Conservation (phyloP, 2,113 vertebrate genomes). For the Chaetops frenatus region DNA sequence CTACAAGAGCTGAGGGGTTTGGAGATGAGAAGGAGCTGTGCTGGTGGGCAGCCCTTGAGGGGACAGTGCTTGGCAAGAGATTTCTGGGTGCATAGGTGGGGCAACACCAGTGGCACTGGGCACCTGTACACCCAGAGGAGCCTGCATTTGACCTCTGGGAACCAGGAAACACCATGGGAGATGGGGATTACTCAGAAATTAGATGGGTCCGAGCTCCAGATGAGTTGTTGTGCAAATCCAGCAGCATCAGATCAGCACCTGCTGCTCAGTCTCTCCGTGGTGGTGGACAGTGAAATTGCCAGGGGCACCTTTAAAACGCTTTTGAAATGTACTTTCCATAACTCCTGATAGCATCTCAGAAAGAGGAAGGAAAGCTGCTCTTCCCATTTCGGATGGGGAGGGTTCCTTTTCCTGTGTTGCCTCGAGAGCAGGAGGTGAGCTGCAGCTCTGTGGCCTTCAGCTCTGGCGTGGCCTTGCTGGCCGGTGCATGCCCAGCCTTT, state of each 20-base stretch:
- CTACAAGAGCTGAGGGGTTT: background rate
- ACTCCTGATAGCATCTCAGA: constrained; percentile 54
- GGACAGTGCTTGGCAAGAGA: background rate
- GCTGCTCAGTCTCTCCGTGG: background rate
- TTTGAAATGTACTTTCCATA: constrained; percentile 33
- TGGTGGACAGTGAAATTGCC: background rate
- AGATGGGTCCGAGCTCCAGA: background rate
- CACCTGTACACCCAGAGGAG: background rate
- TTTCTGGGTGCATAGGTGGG: background rate
- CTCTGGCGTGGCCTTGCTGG: background rate
- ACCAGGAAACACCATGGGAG: fast-evolving
- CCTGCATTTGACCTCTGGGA: background rate
- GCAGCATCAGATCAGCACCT: background rate
- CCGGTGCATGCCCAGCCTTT: fast-evolving
- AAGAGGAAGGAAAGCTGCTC: constrained; percentile 58
- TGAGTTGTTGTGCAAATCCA: background rate
- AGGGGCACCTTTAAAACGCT: background rate
- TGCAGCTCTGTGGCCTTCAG: background rate
- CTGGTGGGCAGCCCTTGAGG: background rate
- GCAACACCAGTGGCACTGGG: background rate
- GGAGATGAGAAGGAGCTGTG: background rate
- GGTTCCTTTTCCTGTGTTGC: constrained; percentile 53
- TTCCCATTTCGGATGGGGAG: constrained; percentile 12
- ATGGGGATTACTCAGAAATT: background rate
- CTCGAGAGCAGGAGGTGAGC: background rate